phyloP scores from a whole-genome alignment of 2,888 invertebrate genomes.

The Endomychus coccineus region DNA sequence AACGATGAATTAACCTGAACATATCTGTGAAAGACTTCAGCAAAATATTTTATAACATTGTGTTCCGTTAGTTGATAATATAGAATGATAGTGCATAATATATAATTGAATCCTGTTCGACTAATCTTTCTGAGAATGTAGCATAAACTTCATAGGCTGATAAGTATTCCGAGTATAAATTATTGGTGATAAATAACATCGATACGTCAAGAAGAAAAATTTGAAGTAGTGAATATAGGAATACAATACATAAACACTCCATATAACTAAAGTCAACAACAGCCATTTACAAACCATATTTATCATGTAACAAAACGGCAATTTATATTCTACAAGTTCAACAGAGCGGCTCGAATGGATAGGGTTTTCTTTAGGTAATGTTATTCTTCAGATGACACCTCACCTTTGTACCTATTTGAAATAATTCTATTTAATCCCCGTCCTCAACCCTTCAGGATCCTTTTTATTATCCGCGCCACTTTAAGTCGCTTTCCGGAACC shows the following conservation, averaged over 20 bases:
- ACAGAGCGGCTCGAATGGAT: conserved; percentile 17
- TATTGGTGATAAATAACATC: conserved; percentile 2
- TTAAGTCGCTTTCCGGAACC: conserved; percentile 11
- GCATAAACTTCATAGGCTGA: too few species aligned
- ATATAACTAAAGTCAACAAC: conserved; percentile 20
- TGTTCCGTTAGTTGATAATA: too few species aligned
- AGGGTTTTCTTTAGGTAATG: conserved; percentile 17
- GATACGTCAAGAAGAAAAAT: conserved; percentile 12
- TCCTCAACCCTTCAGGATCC: conserved; percentile 11
- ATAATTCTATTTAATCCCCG: conserved; percentile 10
- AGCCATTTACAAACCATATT: conserved; percentile 20
- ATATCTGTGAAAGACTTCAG: too few species aligned
- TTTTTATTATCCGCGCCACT: conserved; percentile 15
- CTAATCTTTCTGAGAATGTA: too few species aligned
- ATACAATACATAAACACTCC: conserved; percentile 20
- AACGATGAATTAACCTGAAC: too few species aligned
- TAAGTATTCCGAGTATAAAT: too few species aligned
- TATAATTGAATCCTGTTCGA: too few species aligned
- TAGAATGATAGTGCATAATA: too few species aligned
- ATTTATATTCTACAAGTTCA: conserved; percentile 19
- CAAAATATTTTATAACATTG: too few species aligned
- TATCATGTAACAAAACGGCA: conserved; percentile 20
- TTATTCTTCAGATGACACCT: conserved; percentile 27
- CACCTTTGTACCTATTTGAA: conserved; percentile 25
- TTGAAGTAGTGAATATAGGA: conserved; percentile 13